Conservation (phyloP, 2,113 vertebrate species). For the Gadus chalcogrammus region DNA sequence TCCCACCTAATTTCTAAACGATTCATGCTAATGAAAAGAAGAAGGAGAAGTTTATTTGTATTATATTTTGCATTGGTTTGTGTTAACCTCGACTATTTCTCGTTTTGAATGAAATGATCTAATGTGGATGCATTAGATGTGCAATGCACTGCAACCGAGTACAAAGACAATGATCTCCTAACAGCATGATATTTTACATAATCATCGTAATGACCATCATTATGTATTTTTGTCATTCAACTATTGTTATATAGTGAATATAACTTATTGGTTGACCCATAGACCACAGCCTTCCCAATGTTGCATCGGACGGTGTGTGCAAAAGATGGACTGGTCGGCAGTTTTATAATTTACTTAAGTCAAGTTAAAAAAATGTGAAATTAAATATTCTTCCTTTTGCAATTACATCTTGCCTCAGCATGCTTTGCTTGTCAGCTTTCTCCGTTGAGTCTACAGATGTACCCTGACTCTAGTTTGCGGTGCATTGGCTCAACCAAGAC, state of each 20-base stretch:
- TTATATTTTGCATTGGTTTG: conserved; percentile 24
- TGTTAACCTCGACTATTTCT: conserved; percentile 49
- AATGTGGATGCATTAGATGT: conserved; percentile 61
- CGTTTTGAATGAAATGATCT: conserved; percentile 52
- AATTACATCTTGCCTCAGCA: no score
- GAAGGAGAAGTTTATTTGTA: no score
- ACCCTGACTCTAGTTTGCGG: no score
- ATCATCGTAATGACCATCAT: not conserved
- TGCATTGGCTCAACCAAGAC: no score
- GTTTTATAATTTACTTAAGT: no score
- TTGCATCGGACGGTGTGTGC: not conserved
- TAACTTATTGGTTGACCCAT: not conserved
- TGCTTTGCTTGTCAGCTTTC: no score
- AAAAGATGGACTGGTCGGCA: no score
- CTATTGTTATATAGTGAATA: not conserved
- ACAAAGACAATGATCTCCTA: conserved; percentile 35
- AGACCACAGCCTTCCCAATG: not conserved
- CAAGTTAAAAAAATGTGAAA: no score
- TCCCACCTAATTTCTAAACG: no score
- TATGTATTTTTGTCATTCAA: not conserved
- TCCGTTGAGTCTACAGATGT: no score
- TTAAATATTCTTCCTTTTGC: no score
- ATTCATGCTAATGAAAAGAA: no score
- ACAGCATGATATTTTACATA: not conserved
- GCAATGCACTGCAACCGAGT: conserved; percentile 52